These are phyloP conservation scores for Cataglyphis cursor DNA, from an alignment of 2,888 invertebrate species.

Conservation along the genomic window DNA sequence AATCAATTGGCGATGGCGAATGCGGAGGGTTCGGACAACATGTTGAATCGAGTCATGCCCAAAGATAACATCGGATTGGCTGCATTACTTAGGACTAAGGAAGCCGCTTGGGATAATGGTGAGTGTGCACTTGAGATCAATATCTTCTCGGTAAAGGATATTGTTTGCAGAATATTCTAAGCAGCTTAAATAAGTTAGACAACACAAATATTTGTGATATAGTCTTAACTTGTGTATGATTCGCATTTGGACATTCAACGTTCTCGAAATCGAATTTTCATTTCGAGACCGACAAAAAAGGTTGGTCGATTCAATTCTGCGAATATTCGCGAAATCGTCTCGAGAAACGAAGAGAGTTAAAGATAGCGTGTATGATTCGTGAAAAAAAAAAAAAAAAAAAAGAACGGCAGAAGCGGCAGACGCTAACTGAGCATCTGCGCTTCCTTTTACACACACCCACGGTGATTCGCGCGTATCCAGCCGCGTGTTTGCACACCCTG, in stretches of 20 bases:
- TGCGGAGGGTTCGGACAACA: conserved; percentile 98
- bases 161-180: background rate
- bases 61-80: conserved; percentile 99
- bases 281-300: background rate
- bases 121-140: conserved; percentile 82
- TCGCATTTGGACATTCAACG: background rate
- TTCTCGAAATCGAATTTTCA: background rate
- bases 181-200: background rate
- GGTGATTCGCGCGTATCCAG: conserved; percentile 35
- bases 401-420: conserved; percentile 9
- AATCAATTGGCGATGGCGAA: conserved; percentile 99
- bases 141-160: background rate
- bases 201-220: background rate
- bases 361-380: background rate
- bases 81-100: conserved; percentile 97
- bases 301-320: background rate
- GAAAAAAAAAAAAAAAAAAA: conserved; percentile 20
- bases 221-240: background rate
- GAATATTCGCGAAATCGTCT: background rate
- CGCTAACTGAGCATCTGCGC: conserved; percentile 11
- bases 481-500: conserved; percentile 54
- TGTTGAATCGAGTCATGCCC: conserved; percentile 99
- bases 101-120: conserved; percentile 97
- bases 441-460: conserved; percentile 34
- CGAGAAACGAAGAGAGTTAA: conserved; percentile 2